Conservation (phyloP, 30 jellyfish, hydroid and myxozoan species). For the Turritopsis rubra region DNA sequence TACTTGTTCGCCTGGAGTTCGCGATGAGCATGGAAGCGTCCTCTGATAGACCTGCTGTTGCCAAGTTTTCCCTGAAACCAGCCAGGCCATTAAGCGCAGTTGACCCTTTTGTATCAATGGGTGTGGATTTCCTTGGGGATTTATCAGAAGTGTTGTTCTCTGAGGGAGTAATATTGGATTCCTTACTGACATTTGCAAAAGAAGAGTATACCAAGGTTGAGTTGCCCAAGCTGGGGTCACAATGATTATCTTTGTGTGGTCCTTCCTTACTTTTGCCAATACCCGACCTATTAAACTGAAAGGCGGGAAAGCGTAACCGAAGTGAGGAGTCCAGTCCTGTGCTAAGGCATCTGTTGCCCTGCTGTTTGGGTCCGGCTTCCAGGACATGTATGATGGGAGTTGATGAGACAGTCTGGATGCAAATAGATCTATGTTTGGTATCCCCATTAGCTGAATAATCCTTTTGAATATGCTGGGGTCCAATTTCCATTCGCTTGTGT, state of each 20-base stretch:
- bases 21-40: slow-evolving; percentile 30
- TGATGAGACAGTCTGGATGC: slow-evolving; percentile 32
- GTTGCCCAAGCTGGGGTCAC: slow-evolving; percentile 12
- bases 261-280: neutral
- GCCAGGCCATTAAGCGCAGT: slow-evolving; percentile 9
- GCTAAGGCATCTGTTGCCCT: slow-evolving; percentile 6
- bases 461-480: slow-evolving; percentile 12
- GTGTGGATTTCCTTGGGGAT: slow-evolving; percentile 15
- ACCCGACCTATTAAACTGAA: slow-evolving; percentile 11
- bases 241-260: neutral
- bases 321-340: neutral
- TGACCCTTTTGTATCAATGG: neutral
- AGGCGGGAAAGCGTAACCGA: slow-evolving; percentile 15
- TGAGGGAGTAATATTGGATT: slow-evolving; percentile 14
- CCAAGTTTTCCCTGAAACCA: slow-evolving; percentile 18
- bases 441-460: slow-evolving; percentile 16
- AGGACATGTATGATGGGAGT: neutral
- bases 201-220: slow-evolving; percentile 8
- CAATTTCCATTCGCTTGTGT: slow-evolving; percentile 33
- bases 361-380: slow-evolving; percentile 16
- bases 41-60: slow-evolving; percentile 17
- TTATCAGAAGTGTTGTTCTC: slow-evolving; percentile 2
- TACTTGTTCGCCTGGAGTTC: slow-evolving; percentile 28
- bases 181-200: neutral
- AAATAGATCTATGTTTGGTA: slow-evolving; percentile 30